phyloP scores from a whole-genome alignment of 2,797 vertebrate species.

The Coluber constrictor region DNA sequence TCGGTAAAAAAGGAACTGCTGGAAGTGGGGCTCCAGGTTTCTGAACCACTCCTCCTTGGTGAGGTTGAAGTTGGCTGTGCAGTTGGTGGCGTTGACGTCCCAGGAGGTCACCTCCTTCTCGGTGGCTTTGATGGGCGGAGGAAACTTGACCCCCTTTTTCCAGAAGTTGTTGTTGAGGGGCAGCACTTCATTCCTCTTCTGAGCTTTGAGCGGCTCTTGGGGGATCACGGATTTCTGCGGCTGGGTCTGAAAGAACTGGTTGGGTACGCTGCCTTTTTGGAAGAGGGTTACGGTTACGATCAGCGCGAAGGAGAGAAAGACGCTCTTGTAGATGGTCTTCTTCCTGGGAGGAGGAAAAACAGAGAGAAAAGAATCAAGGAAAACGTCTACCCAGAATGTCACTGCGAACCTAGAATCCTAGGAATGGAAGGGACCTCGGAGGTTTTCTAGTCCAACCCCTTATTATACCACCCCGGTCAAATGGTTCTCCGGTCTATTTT shows the following conservation, averaged over 20 bases:
- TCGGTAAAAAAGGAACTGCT: constrained; percentile 87
- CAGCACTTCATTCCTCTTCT: constrained; percentile 50
- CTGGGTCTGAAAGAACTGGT: constrained; percentile 73
- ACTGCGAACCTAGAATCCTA: neutral
- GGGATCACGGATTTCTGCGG: constrained; percentile 58
- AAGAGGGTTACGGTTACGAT: constrained; percentile 79
- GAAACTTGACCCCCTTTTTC: constrained; percentile 65
- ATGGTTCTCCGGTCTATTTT: too few species aligned
- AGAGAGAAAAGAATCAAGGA: neutral
- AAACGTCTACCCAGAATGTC: neutral
- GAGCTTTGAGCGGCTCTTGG: constrained; percentile 30
- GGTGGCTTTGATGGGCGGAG: rapidly evolving
- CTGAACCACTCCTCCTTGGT: constrained; percentile 81
- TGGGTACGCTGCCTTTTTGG: constrained; percentile 75
- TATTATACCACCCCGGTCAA: neutral
- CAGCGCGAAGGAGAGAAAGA: constrained; percentile 80
- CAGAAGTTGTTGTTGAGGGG: constrained; percentile 73
- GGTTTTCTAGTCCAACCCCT: neutral
- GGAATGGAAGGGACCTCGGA: neutral
- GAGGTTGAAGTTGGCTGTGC: constrained; percentile 83
- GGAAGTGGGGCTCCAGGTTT: constrained; percentile 81
- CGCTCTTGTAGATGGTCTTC: constrained; percentile 82
- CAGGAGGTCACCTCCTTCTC: constrained; percentile 65
- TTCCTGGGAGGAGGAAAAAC: constrained; percentile 69
- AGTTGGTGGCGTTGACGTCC: constrained; percentile 85